phyloP scores from a whole-genome alignment of 2,113 vertebrate species.

The Holacanthus passer region DNA sequence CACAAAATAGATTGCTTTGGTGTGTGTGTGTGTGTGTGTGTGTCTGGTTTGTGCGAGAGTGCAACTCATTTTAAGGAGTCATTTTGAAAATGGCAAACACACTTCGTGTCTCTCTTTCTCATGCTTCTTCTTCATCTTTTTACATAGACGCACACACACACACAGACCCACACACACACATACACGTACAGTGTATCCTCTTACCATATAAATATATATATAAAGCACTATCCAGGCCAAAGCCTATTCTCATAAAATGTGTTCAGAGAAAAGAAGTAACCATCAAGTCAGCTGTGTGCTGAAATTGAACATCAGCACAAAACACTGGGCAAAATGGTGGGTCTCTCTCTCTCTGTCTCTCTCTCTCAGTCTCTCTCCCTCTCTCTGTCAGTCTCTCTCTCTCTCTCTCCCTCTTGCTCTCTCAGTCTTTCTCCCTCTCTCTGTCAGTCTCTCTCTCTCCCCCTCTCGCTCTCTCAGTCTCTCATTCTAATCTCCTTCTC shows the following conservation, averaged over 20 bases:
- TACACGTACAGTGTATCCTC: slow-evolving; percentile 35
- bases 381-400: background rate
- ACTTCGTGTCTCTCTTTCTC: background rate
- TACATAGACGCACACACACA: slow-evolving; percentile 16
- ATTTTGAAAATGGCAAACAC: slow-evolving; percentile 64
- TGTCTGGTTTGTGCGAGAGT: slow-evolving; percentile 28
- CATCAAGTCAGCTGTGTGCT: slow-evolving; percentile 44
- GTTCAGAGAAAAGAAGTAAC: slow-evolving; percentile 56
- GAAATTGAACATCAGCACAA: slow-evolving; percentile 72
- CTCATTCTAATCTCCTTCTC: slow-evolving; percentile 16
- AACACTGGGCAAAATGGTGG: slow-evolving; percentile 42
- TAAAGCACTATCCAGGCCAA: slow-evolving; percentile 50
- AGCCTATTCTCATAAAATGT: slow-evolving; percentile 64
- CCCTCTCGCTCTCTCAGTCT: slow-evolving; percentile 3
- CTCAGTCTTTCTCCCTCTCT: background rate
- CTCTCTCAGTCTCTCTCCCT: slow-evolving; percentile 14
- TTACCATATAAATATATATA: slow-evolving; percentile 49
- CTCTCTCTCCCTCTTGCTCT: slow-evolving; percentile 44
- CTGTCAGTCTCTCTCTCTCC: background rate
- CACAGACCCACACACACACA: slow-evolving; percentile 15
- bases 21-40: slow-evolving; percentile 12
- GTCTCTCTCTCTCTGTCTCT: background rate
- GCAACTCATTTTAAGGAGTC: slow-evolving; percentile 61
- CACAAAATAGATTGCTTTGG: slow-evolving; percentile 66
- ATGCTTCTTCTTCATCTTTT: slow-evolving; percentile 13